Evolutionary conservation across 2,888 invertebrate genomes (phyloP), one percentile per base, ranked within the genome.

Genomic region (Spialia ferax): DNA sequence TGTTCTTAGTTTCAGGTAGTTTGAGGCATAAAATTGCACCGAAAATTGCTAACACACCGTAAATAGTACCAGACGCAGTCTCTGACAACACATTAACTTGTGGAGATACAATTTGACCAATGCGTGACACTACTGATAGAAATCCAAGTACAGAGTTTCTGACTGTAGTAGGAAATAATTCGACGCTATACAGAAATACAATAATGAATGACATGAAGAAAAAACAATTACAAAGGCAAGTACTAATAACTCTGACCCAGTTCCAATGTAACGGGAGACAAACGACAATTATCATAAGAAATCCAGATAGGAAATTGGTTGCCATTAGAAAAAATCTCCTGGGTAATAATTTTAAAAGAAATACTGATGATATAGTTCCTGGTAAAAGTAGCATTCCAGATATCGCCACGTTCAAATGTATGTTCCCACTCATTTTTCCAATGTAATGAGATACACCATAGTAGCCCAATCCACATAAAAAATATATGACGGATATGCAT

Each of bases 91-190:
- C 89, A 48, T 96, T 96, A 10, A 98, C 94, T 73, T 96, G 96
- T 0, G 98, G 98, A 0, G 97, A 97, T 2, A 95, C 73, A 85
- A 97, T 97, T 2, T 97, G 97, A 0, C 98, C 98, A 23, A 97
- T 79, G 77, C 98, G 95, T 0, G 97, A 97, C 73, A 96, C 94
- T 89, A 97, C 96, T 0, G 97, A 97, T 55, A 97, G 95, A 13
- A 96, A 92, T 0, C 98, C 98, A 72, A 98, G 95, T 0, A 97
- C 97, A 59, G 96, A 96, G 80, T 97, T 98, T 29, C 98, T 94
- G 0, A 98, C 95, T 1, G 97, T 95, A 0, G 98, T 98, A 0
- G 98, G 98, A 81, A 97, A 98, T 18, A 97, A 84, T 86, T 98
- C 98, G 0, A 97, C 97, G 0, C 96, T 96, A 82, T 96, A 98